Base-by-base conservation (phyloP, 2,888 invertebrate species). In the Dynastes maya region DNA sequence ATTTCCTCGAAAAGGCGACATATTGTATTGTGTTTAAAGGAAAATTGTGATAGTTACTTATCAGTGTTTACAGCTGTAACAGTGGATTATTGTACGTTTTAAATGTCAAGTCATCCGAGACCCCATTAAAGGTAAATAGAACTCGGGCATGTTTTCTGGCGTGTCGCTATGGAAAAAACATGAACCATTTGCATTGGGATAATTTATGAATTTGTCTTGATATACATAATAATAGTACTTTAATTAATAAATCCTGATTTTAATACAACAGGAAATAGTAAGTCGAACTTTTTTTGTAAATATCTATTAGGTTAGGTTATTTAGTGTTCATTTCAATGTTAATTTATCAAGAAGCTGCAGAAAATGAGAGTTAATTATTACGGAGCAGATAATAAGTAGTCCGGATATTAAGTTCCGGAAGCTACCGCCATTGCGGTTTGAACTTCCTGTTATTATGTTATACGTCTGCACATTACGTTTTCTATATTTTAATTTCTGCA, bases 11-110 rank as follows among this genome's bases (percentile, higher is more conserved):
- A 55, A 67, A 64, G 76, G 40, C 65, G 67, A 76, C 76, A 76
- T 58, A 76, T 67, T 65, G 67, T 76, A 55, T 32, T 40, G 76
- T 72, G 72, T 45, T 58, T 40, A 13, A n/a, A 58, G 58, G 37
- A 72, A 72, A 72, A 72, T 61, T 72, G 72, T 72, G 72, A 72
- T 72, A 51, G 51, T 70, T 53, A 72, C 72, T 58, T 72, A 72
- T 72, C 72, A 58, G 72, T 72, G 58, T 72, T 72, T 72, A 40
- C 72, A 55, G 16, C 22, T 37, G 40, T 32, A 11, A 72, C 37
- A 22, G 16, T 22, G 72, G 72, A 72, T 72, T 72, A 72, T 58
- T 65, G 53, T 45, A 32, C 76, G 53, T 65, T 76, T 76, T 76
- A 67, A 76, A 76, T 76, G 76, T 76, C 76, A 76, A 61, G 72